Base-by-base conservation (phyloP, 2,113 vertebrate genomes). In the Oceanodroma tethys region DNA sequence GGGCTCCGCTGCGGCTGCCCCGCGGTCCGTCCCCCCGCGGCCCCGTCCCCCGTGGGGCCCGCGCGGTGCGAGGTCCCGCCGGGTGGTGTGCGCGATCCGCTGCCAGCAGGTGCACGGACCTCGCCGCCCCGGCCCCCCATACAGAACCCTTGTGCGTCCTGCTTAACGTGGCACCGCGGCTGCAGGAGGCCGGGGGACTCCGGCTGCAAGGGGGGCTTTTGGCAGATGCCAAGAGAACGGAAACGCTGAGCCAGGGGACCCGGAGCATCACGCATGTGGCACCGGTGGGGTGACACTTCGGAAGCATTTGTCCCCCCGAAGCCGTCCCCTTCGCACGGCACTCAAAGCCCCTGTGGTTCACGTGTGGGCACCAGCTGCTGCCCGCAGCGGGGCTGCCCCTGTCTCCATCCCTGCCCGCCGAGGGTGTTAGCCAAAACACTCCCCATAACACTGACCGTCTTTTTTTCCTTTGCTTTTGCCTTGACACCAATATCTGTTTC, bases 371-470 rank as follows among this genome's bases (percentile, higher is more conserved):
- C 26, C 32, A 86, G 19, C 68, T 10, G 10, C 71, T 47, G 53
- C 66, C 43, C 25, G 13, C 53, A 19, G 56, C 19, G 9, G 10
- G n/a, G 74, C 70, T 40, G 55, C 23, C 32, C 23, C 50, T 55
- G 81, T 50, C 70, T 12, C 42, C 63, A 1, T 9, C 86, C 40
- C n/a, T 20, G 75, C 53, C 47, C 14, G 1, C 30, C 4, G 4
- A 22, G 4, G 17, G 0, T 9, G 36, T 5, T 16, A 5, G 0
- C 11, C 58, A 18, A 29, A 53, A 38, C 42, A 0, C n/a, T 47
- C 21, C 30, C 9, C 25, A 0, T 23, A 21, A 25, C 16, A 1
- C 19, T 14, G 25, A 30, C 26, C 34, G 0, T 8, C 11, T 1
- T 11, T 19, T 29, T 50, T 5, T 4, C 38, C 16, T 17, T n/a